A percentile compares a stretch with the other conserved stretches of the same genome.
phyloP scores from a whole-genome alignment of 2,113 vertebrate genomes.

The Gadus chalcogrammus region DNA sequence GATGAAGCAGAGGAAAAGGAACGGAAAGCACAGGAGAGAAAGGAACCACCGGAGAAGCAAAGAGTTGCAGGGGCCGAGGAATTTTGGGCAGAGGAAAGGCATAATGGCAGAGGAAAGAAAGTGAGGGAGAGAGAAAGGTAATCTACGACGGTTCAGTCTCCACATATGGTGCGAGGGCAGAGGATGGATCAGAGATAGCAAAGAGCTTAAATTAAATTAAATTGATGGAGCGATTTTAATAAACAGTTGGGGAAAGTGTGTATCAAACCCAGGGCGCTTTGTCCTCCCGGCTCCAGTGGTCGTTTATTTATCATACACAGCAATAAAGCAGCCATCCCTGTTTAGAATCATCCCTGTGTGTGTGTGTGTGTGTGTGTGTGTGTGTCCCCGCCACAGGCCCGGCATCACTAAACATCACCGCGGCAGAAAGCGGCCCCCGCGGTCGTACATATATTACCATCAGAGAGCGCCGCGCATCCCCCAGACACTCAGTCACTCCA shows the following conservation, averaged over 20 bases:
- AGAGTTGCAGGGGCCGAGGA: neutral
- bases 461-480: too few relatives aligned
- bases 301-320: neutral
- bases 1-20: neutral
- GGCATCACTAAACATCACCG: neutral
- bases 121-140: slow-evolving; percentile 4
- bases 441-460: neutral
- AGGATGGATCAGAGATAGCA: neutral
- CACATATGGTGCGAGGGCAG: neutral
- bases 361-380: neutral
- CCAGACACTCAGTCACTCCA: too few relatives aligned
- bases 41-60: neutral
- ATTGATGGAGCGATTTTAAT: slow-evolving; percentile 1
- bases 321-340: neutral
- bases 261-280: neutral
- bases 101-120: neutral
- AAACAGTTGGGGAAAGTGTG: neutral
- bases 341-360: neutral
- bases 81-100: neutral
- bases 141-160: neutral
- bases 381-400: neutral
- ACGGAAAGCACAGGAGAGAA: slow-evolving; percentile 1
- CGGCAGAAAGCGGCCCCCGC: neutral
- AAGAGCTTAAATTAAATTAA: neutral
- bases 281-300: neutral